Evolutionary conservation across 1,140 invertebrate species (phyloP), one percentile per base, ranked within the genome.

Genomic region (Cotesia chilonis): DNA sequence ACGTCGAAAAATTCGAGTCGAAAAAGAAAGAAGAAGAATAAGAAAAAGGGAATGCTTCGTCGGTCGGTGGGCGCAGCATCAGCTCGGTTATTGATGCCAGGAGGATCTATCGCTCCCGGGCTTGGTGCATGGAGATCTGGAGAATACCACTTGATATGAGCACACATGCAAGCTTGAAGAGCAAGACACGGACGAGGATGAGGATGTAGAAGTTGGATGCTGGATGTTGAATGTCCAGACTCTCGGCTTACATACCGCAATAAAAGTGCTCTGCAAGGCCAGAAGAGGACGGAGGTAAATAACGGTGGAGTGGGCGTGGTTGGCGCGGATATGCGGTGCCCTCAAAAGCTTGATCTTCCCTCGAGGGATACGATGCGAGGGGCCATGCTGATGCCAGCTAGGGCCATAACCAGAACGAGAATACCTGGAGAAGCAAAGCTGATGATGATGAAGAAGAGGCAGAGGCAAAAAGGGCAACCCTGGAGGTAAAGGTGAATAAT

Each of bases 241-340:
- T 47, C 20, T 54, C 20, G 47, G 4, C 20, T 55, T 17, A 28
- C 52, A 35, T 51, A 17, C 57, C 72, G 77, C 75, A 81, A 80
- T 80, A 83, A 80, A 81, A 81, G 59, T 68, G 66, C 35, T 68
- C 57, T 52, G 78, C 78, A 78, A 78, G 79, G 79, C 75, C 77
- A 54, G 75, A 76, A 77, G 74, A 77, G 75, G 75, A 82, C 76
- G 77, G 77, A 79, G 78, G 77, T 81, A 82, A 82, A 82, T 81
- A 79, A 83, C 79, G 79, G 77, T 80, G 80, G 77, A 77, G 72
- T 71, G 75, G 81, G 82, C 81, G 81, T 84, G 82, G 82, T 81
- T 83, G 81, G 80, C 76, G 78, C 76, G 80, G 64, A 59, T 72
- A 79, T 81, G 82, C 79, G 80, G 80, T 76, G 77, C 79, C 75